Percentiles rank a stretch among this genome's conserved stretches.
phyloP scores from a whole-genome alignment of 2,113 vertebrate species.

The Gnathonemus echidnorhynchus region DNA sequence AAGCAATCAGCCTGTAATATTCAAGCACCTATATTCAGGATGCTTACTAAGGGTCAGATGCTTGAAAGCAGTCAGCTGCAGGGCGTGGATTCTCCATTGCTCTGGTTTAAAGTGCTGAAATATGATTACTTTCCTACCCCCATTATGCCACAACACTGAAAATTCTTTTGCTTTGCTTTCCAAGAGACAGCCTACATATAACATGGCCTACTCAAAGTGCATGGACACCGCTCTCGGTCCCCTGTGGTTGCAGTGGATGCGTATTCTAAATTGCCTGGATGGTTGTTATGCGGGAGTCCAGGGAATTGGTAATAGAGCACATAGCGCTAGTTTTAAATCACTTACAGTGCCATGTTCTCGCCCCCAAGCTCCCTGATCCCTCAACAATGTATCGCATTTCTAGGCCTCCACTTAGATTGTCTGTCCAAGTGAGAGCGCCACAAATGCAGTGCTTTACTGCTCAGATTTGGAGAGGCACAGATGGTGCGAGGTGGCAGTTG shows the following conservation, averaged over 20 bases:
- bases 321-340: background rate
- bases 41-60: background rate
- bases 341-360: constrained; percentile 3
- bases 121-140: constrained; percentile 4
- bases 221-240: background rate
- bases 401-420: background rate
- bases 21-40: background rate
- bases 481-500: background rate
- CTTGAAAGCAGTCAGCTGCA: background rate
- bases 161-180: background rate
- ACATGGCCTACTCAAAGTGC: background rate
- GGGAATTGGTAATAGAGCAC: constrained; percentile 1
- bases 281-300: constrained; percentile 1
- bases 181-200: background rate
- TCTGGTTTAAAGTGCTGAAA: background rate
- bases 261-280: constrained; percentile 6
- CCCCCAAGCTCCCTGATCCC: background rate
- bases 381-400: background rate
- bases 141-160: background rate
- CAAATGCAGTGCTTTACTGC: background rate
- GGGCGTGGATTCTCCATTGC: background rate
- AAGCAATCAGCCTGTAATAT: background rate
- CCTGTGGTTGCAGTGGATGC: background rate
- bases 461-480: background rate
- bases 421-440: background rate